phyloP scores from a whole-genome alignment of 2,888 invertebrate genomes.

The Acleris emargana region DNA sequence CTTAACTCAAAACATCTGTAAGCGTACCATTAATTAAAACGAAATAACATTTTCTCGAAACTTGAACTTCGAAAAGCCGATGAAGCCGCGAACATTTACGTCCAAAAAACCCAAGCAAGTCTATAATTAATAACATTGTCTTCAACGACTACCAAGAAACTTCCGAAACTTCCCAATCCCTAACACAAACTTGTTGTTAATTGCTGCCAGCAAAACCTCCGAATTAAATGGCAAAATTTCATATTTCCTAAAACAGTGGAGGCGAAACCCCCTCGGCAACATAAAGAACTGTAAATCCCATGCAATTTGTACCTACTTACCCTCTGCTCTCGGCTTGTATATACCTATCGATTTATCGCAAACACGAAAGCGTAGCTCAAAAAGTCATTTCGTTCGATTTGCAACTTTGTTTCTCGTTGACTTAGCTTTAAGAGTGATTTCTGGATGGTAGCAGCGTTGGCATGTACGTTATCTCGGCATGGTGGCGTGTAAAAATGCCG shows the following conservation, averaged over 20 bases:
- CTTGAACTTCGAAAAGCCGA: not conserved
- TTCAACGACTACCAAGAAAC: slow-evolving; percentile 31
- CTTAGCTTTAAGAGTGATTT: slow-evolving; percentile 49
- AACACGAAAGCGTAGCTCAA: slow-evolving; percentile 69
- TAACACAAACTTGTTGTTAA: slow-evolving; percentile 28
- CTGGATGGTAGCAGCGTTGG: slow-evolving; percentile 48
- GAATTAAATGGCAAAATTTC: slow-evolving; percentile 60
- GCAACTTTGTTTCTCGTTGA: slow-evolving; percentile 44
- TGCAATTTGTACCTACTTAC: slow-evolving; percentile 80
- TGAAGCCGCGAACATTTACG: no score
- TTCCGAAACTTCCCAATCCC: slow-evolving; percentile 15
- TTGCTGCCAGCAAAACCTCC: slow-evolving; percentile 39
- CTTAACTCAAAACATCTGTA: no score
- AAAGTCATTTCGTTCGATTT: slow-evolving; percentile 56
- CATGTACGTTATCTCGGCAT: slow-evolving; percentile 64
- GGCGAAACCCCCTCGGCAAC: slow-evolving; percentile 63
- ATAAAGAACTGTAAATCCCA: slow-evolving; percentile 75
- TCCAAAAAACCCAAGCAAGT: slow-evolving; percentile 3
- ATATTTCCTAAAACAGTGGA: slow-evolving; percentile 70
- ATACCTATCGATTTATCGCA: slow-evolving; percentile 81
- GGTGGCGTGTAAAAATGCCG: slow-evolving; percentile 76
- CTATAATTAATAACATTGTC: slow-evolving; percentile 26
- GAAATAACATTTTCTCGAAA: no score
- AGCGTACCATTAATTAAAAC: no score
- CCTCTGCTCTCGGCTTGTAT: slow-evolving; percentile 65